phyloP scores from a whole-genome alignment of 2,888 invertebrate species.

The Dione vanillae region DNA sequence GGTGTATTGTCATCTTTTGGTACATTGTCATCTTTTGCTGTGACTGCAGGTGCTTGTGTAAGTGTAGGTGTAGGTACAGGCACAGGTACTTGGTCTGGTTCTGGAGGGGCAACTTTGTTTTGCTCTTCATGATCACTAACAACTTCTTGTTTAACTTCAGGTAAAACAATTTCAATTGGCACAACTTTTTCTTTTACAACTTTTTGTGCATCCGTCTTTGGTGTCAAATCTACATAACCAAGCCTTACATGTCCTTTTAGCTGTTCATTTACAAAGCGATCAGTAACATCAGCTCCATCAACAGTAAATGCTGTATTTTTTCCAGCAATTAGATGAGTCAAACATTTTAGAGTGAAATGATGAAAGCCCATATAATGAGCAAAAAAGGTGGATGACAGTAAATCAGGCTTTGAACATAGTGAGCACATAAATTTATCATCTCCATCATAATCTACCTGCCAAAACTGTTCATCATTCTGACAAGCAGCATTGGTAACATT shows the following conservation, averaged over 20 bases:
- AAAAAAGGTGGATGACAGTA: constrained; percentile 62
- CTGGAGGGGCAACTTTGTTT: constrained; percentile 20
- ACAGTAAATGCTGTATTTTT: constrained; percentile 69
- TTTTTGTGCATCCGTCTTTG: constrained; percentile 47
- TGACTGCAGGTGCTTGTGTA: background rate
- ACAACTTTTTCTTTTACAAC: constrained; percentile 41
- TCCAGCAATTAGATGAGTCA: constrained; percentile 69
- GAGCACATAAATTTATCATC: constrained; percentile 65
- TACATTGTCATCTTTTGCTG: constrained; percentile 41
- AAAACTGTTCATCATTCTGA: constrained; percentile 64
- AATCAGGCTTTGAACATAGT: constrained; percentile 69
- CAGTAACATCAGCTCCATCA: constrained; percentile 71
- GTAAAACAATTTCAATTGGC: constrained; percentile 52
- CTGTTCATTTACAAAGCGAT: constrained; percentile 67
- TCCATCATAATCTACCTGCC: constrained; percentile 68
- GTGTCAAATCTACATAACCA: constrained; percentile 68
- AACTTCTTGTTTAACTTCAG: constrained; percentile 59
- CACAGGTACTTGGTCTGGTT: background rate
- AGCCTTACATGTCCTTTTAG: constrained; percentile 61
- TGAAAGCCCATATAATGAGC: constrained; percentile 78
- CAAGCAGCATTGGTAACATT: constrained; percentile 63
- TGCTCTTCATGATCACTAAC: constrained; percentile 51
- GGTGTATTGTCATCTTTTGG: constrained; percentile 9
- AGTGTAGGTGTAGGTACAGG: background rate
- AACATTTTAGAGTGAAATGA: constrained; percentile 76